These are phyloP conservation scores for Limenitis camilla DNA, from an alignment of 2,888 invertebrate species.

Conservation along the genomic window DNA sequence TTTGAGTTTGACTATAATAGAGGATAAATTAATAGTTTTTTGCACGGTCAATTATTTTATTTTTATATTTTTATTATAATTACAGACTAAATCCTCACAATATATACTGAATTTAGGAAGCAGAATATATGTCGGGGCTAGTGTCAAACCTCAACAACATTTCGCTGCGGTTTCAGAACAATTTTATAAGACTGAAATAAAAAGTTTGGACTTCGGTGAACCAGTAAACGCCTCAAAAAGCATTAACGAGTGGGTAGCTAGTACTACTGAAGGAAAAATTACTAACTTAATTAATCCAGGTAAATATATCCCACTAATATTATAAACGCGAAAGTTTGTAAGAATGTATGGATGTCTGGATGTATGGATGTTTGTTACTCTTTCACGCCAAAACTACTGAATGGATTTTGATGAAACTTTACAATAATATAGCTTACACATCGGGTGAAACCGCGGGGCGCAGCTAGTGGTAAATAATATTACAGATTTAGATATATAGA, in stretches of 20 bases:
- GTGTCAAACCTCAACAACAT: slow-evolving; percentile 70
- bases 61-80: neutral
- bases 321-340: neutral
- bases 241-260: slow-evolving; percentile 88
- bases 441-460: no score
- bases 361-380: no score
- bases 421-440: no score
- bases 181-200: slow-evolving; percentile 79
- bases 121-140: slow-evolving; percentile 76
- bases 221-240: slow-evolving; percentile 65
- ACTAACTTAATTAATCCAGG: slow-evolving; percentile 78
- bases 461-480: no score
- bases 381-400: no score
- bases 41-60: neutral
- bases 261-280: slow-evolving; percentile 84
- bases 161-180: slow-evolving; percentile 77
- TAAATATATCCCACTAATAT: slow-evolving; percentile 34
- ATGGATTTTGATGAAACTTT: no score
- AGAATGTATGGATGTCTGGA: no score
- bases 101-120: slow-evolving; percentile 78
- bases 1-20: no score
- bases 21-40: neutral
- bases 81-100: slow-evolving; percentile 54
- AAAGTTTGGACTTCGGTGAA: slow-evolving; percentile 77
- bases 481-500: no score